These are phyloP conservation scores for Xiphydria camelus DNA, from an alignment of 2,888 invertebrate genomes.

Conservation along the genomic window DNA sequence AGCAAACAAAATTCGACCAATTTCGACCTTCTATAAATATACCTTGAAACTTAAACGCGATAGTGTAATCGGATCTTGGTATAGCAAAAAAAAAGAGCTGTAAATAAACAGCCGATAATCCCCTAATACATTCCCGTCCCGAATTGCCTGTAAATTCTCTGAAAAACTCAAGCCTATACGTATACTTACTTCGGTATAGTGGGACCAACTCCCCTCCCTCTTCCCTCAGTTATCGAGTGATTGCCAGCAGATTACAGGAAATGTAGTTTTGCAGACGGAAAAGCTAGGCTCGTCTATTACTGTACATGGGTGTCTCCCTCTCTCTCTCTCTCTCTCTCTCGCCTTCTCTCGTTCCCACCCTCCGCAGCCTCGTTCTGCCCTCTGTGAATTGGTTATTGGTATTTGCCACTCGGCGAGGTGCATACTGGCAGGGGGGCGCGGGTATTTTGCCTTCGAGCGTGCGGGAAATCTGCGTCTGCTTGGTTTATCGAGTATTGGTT, in stretches of 20 bases:
- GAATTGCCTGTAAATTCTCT: too few relatives aligned
- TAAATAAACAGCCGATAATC: too few relatives aligned
- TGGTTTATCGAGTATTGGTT: conserved; percentile 33
- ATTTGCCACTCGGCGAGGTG: conserved; percentile 29
- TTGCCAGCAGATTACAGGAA: conserved; percentile 49
- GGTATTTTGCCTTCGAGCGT: conserved; percentile 17
- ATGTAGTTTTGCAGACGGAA: conserved; percentile 40
- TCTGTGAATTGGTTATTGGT: conserved; percentile 42
- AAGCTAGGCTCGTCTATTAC: conserved; percentile 13
- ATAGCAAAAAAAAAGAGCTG: too few relatives aligned
- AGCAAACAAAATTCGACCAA: too few relatives aligned
- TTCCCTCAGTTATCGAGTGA: conserved; percentile 41
- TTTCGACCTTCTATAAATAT: too few relatives aligned
- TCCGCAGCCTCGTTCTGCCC: conserved; percentile 21
- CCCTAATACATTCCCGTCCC: too few relatives aligned
- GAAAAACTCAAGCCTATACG: too few relatives aligned
- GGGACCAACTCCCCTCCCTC: too few relatives aligned
- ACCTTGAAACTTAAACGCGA: too few relatives aligned
- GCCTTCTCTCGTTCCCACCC: background rate
- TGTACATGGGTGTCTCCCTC: conserved; percentile 7
- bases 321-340: conserved; percentile 3
- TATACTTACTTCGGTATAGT: too few relatives aligned
- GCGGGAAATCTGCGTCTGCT: conserved; percentile 21
- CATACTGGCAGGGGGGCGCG: background rate
- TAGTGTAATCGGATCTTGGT: too few relatives aligned